Evolutionary conservation across 2,113 vertebrate genomes (phyloP), one percentile per base, ranked within the genome.

Genomic region (Coturnix japonica): DNA sequence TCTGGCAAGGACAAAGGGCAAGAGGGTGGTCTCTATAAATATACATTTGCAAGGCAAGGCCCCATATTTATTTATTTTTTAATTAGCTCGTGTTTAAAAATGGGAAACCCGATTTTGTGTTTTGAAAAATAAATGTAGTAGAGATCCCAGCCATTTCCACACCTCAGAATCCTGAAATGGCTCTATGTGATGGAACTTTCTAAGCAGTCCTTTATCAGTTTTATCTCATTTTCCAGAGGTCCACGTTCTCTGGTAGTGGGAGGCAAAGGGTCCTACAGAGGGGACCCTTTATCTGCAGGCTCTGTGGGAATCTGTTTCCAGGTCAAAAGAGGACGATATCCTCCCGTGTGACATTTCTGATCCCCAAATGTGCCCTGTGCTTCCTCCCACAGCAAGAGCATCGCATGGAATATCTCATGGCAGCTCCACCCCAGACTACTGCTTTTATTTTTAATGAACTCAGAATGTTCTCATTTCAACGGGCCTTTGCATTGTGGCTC

Each of bases 21-120:
- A 66, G 72, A 83, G 25, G 33, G 59, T 95, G 80, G 69, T 71
- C 69, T 90, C 51, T 60, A 51, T 35, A 96, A 93, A 90, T 46
- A 83, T 3, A 83, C 37, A 74, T 30, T 66, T 56, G 60, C 19
- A 82, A 85, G 65, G 71, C n/a, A 72, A 92, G 25, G 12, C 9
- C 4, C 31, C 3, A 1, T 16, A 76, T 79, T 91, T 90, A 73
- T 90, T 90, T 87, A 11, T 61, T 70, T 89, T 89, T 87, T 73
- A 47, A 54, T 87, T 82, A 82, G 43, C 59, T 31, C 2, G 4
- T 13, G 60, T 90, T 83, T 69, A 3, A 94, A 95, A 93, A 79
- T 82, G 64, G 33, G 23, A 82, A 73, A 20, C 10, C 2, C 21
- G 11, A 16, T 70, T 80, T 60, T 54, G 18, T 5, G n/a, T 89